Base-by-base conservation (phyloP, 2,888 invertebrate species). In the Diarsia rubi region DNA sequence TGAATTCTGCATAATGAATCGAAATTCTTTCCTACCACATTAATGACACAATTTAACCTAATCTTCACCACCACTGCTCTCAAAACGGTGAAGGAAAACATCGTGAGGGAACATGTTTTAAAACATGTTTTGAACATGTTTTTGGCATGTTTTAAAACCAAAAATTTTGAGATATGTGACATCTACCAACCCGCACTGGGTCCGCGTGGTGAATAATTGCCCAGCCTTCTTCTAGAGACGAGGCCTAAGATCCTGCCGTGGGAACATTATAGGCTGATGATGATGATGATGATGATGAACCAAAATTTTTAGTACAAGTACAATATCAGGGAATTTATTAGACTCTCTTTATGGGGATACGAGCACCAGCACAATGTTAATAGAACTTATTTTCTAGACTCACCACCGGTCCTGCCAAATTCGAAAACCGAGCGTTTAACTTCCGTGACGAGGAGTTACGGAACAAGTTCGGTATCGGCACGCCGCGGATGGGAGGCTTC, bases 401-500 rank as follows among this genome's bases (percentile, higher is more conserved):
- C 69, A 90, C 93, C 60, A 93, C 92, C 75, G 92, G 93, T 68
- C 91, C 93, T 73, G 88, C 92, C 21, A 95, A 95, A 84, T 96
- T 94, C 84, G 96, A 96, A 49, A 96, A 95, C 86, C 92, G 95
- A 84, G 91, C 93, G 21, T 95, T 96, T 88, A 95, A 92, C 81
- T 92, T 96, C 80, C 94, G 96, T 8, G 95, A 96, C 64, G 96
- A 96, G 76, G 96, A 96, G 73, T 87, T 95, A 19, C 91, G 96
- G 14, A 95, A 92, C 88, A 95, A 96, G 80, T 96, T 96, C 88
- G 94, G 95, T 37, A 94, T 95, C 82, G 95, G 96, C 24, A 95
- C 96, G 2, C 95, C 95, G 3, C 88, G 96, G 19, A 96, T 96
- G 95, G 96, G 96, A 24, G 96, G 96, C 76, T 97, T 97, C 88